Conservation (phyloP, 2,888 invertebrate species). For the Melanophora roralis region DNA sequence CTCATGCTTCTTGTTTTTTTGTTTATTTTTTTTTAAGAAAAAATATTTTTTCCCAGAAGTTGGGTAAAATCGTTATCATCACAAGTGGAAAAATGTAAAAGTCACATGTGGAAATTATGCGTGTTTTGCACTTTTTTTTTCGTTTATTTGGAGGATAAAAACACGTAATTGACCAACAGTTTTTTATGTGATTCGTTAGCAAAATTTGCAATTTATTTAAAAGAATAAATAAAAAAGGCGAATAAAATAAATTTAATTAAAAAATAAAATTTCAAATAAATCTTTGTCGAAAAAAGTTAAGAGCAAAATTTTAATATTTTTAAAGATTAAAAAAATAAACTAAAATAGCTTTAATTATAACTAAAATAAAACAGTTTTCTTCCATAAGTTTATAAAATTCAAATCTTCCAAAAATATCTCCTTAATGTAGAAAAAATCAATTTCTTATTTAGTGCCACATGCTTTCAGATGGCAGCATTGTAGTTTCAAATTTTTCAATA, state of each 20-base stretch:
- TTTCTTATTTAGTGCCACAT: no score
- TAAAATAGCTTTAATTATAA: no score
- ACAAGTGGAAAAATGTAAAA: conserved; percentile 45
- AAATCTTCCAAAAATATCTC: no score
- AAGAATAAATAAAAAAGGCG: neutral
- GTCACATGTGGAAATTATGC: conserved; percentile 64
- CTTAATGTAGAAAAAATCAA: no score
- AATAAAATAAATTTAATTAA: neutral
- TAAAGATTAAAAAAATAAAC: no score
- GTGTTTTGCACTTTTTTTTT: conserved; percentile 75
- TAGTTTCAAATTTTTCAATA: neutral
- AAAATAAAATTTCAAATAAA: neutral
- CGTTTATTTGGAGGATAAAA: neutral
- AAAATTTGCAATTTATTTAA: conserved; percentile 63
- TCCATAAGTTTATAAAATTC: no score
- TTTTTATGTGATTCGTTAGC: conserved; percentile 77
- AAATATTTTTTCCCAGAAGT: conserved; percentile 21
- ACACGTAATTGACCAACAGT: conserved; percentile 76
- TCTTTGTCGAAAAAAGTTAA: neutral
- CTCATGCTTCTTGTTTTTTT: conserved; percentile 8
- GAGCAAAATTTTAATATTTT: no score
- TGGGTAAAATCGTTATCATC: conserved; percentile 52
- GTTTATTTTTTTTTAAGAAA: conserved; percentile 1
- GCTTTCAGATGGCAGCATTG: neutral
- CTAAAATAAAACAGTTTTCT: no score